Base-by-base conservation (phyloP, 2,113 vertebrate genomes). In the Daphoenositta chrysoptera region DNA sequence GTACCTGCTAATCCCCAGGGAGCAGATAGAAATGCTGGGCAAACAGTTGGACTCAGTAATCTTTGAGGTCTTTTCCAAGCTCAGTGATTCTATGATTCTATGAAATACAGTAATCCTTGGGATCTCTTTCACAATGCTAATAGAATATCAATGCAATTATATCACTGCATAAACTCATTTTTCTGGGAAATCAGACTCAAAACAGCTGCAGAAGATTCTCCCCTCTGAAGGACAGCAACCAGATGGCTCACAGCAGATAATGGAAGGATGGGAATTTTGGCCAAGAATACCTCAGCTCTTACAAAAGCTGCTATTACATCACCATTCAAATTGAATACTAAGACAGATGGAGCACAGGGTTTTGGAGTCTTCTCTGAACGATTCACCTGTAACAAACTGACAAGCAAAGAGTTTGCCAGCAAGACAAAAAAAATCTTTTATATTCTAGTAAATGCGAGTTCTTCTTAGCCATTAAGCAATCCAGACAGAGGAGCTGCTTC, bases 201-300 rank as follows among this genome's bases (percentile, higher is more conserved):
- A 89, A 57, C 72, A 95, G 50, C 56, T 90, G 87, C 50, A 42
- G 63, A 89, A 89, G 50, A 73, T 89, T 35, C 42, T 93, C 5
- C 27, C 31, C 13, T 70, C 33, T 63, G 50, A 90, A 68, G 89
- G 54, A 81, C 60, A 89, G 69, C 83, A 89, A 78, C 76, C 72
- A 88, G 47, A 42, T 87, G 76, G 90, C 35, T 89, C 56, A 78
- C 35, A 89, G 68, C 51, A 95, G 77, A 94, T 87, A 92, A 89
- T 83, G 40, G 33, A 87, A 94, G 68, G 42, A 80, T 83, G 50
- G 33, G 21, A 85, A 77, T 87, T 90, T 92, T 81, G 57, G 53
- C 75, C 66, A 88, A 81, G 80, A 83, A 89, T 82, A 79, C 69
- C 80, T 93, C 72, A 78, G 42, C 47, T 89, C 42, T 45, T 89